Base-by-base conservation (phyloP, 2,888 invertebrate genomes). In the Hyposoter dolosus region DNA sequence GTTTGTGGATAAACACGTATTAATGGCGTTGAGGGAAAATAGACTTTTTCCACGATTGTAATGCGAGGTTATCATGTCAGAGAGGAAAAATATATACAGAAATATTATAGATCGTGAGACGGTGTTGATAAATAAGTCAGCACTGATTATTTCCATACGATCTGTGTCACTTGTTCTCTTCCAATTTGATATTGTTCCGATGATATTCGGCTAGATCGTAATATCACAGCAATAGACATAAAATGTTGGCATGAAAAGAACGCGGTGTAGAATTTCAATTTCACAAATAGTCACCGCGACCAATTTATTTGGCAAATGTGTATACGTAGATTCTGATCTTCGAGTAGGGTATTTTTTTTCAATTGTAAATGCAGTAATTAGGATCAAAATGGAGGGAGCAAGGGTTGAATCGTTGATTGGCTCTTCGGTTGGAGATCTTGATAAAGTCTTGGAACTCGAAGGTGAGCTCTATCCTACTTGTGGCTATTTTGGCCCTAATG, bases 401-500 rank as follows among this genome's bases (percentile, higher is more conserved):
- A 71, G 32, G 71, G 17, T 50, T 32, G 50, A 71, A 71, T 71
- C 32, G 50, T 32, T 71, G n/a, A 56, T 74, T 23, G 56, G 2
- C 19, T 40, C 35, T 60, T 23, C 19, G 23, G 32, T 32, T 47
- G 10, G 56, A 35, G 43, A 56, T 74, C 74, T 56, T 43, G 40
- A 74, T 43, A 40, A 71, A 71, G 50, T 32, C n/a, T 53, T 7
- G 15, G 43, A 43, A 23, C 40, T 56, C 45, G 69, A 23, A 74
- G 56, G 74, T 43, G 45, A 69, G 23, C 7, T 74, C 53, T 47
- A 28, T 17, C 45, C 45, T 32, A 53, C 66, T 50, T 19, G 50
- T 19, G 72, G 32, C 35, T 72, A 53, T 72, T 72, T 53, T 50
- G 35, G 35, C 72, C 32, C 40, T 72, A 72, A 72, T 72, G 72